Evolutionary conservation across 2,888 invertebrate species (phyloP).

Genomic region (Creontiades dilutus): DNA sequence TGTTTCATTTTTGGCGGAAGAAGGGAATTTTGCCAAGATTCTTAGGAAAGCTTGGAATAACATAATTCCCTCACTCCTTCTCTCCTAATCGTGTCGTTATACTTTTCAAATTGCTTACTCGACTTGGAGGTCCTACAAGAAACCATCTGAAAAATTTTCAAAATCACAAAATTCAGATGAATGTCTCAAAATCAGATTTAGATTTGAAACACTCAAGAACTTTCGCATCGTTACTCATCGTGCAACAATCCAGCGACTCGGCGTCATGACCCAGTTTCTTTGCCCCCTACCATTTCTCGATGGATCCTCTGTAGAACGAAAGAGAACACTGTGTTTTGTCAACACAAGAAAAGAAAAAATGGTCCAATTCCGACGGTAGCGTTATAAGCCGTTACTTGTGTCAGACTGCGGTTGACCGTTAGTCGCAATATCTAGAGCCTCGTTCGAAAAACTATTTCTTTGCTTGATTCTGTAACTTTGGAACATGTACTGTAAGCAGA

Average conservation of each 20-base stretch:
- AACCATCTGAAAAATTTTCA: too few species aligned
- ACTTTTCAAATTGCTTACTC: too few species aligned
- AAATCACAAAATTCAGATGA: too few species aligned
- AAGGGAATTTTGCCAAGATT: too few species aligned
- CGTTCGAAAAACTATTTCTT: too few species aligned
- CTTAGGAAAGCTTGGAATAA: too few species aligned
- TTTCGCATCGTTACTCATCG: not conserved
- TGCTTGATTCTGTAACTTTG: not conserved
- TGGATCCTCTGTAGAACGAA: not conserved
- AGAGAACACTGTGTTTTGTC: constrained; percentile 1
- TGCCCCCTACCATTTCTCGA: not conserved
- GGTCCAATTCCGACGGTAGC: not conserved
- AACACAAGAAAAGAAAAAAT: constrained; percentile 19
- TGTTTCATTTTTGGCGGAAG: too few species aligned
- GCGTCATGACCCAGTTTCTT: not conserved
- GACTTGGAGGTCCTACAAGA: too few species aligned
- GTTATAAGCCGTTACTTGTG: constrained; percentile 19
- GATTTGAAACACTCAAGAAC: too few species aligned
- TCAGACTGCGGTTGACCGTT: not conserved
- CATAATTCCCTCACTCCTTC: too few species aligned
- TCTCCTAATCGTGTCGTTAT: too few species aligned
- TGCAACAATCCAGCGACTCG: not conserved
- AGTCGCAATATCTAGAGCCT: not conserved
- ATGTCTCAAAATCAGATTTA: too few species aligned
- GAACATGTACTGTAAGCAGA: not conserved